Evolutionary conservation across 2,888 invertebrate genomes (phyloP), one percentile per base, ranked within the genome.

Genomic region (Zootermopsis nevadensis): DNA sequence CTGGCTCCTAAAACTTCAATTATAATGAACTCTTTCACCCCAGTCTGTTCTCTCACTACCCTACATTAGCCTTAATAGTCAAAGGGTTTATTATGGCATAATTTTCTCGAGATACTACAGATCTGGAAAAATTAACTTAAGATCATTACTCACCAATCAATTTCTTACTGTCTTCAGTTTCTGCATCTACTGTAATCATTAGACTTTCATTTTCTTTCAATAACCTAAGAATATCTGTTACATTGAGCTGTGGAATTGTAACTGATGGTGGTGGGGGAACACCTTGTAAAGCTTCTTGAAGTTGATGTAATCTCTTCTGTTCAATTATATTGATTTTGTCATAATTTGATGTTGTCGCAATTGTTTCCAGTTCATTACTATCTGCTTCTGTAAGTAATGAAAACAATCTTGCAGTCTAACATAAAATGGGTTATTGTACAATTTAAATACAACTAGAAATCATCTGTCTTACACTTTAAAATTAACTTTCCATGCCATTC

Each of bases 241-340:
- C 92, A 87, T 94, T 93, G 82, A 93, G 90, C 86, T 94, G 93
- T 35, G 94, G 90, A 60, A 92, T 93, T 24, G 95, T 95, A 22
- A 95, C 91, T 35, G 94, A 94, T 0, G 95, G 95, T 19, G 95
- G 96, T 33, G 96, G 95, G 15, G 94, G 90, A 0, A 96, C 92
- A 1, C 95, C 95, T 85, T 92, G 92, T 15, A 96, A 89, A 76
- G 91, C 92, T 87, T 91, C 92, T 88, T 94, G 91, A 77, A 93
- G 89, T 85, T 89, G 89, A 74, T 87, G 89, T 33, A 91, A 85
- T 83, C 91, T 86, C 85, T 87, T 88, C 31, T 87, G 86, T 86
- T 92, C 92, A 19, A 15, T n/a, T 33, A 2, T 33, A n/a, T 33
- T 31, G 24, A 33, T 79, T n/a, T 60, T 19, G 8, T 74, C 33